Percentiles rank a stretch among this genome's conserved stretches.
Conservation (phyloP, 1,140 invertebrate genomes). For the Leptinotarsa defecta region DNA sequence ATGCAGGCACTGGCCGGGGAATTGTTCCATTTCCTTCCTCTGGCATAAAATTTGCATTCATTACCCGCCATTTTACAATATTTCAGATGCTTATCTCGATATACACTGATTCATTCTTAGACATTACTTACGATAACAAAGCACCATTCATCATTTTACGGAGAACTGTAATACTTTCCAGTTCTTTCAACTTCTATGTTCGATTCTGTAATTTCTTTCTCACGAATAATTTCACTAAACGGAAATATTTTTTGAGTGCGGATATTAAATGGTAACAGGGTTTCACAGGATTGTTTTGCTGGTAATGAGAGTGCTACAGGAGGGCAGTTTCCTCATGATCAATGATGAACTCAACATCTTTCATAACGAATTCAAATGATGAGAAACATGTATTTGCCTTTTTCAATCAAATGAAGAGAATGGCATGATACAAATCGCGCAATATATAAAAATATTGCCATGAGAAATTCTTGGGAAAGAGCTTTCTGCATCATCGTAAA, state of each 20-base stretch:
- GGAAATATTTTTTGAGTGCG: neutral
- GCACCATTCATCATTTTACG: slow-evolving; percentile 27
- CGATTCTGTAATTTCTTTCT: slow-evolving; percentile 14
- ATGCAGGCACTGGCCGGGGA: slow-evolving; percentile 34
- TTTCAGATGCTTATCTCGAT: slow-evolving; percentile 33
- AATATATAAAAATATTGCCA: too few relatives aligned
- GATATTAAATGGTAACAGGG: neutral
- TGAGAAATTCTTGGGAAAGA: too few relatives aligned
- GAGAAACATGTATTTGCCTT: too few relatives aligned
- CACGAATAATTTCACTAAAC: slow-evolving; percentile 8
- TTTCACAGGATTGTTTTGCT: neutral
- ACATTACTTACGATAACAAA: slow-evolving; percentile 36
- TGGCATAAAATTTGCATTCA: slow-evolving; percentile 45
- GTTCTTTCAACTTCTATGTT: slow-evolving; percentile 18
- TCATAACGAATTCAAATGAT: too few relatives aligned
- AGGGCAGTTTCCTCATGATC: too few relatives aligned
- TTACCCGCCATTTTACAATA: slow-evolving; percentile 39
- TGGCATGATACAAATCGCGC: too few relatives aligned
- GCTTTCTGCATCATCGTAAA: too few relatives aligned
- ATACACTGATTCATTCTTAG: slow-evolving; percentile 38
- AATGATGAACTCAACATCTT: too few relatives aligned
- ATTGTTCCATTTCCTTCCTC: slow-evolving; percentile 44
- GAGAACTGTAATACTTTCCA: slow-evolving; percentile 11
- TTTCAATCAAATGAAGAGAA: too few relatives aligned
- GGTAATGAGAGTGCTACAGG: neutral